Conservation (phyloP, 2,113 vertebrate species). For the Bujurquina vittata region DNA sequence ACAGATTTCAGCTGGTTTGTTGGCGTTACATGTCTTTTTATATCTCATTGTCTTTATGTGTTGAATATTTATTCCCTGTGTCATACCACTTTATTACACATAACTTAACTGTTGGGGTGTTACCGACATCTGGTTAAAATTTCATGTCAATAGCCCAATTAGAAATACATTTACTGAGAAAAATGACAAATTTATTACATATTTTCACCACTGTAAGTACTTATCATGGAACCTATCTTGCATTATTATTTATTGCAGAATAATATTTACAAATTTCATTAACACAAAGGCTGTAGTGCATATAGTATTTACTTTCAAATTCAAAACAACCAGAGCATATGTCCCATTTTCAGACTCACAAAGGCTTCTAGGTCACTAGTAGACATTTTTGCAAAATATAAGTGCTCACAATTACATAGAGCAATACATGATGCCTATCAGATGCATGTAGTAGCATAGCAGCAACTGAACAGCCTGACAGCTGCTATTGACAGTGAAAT, state of each 20-base stretch:
- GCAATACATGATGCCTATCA: slow-evolving; percentile 9
- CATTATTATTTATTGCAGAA: background rate
- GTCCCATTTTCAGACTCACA: background rate
- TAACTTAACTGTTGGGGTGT: background rate
- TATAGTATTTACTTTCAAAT: background rate
- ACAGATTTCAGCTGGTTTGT: background rate
- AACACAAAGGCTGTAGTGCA: background rate
- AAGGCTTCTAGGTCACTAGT: background rate
- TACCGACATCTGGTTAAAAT: background rate
- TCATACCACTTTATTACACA: background rate
- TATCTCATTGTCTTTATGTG: background rate
- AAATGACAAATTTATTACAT: no score
- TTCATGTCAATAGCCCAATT: background rate
- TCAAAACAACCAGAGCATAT: background rate
- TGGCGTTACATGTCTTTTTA: background rate
- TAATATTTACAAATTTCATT: background rate
- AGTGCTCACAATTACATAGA: background rate
- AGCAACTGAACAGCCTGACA: slow-evolving; percentile 6
- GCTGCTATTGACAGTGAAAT: slow-evolving; percentile 29
- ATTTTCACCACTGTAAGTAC: background rate
- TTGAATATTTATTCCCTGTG: background rate
- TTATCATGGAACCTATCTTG: background rate
- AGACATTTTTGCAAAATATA: slow-evolving; percentile 30
- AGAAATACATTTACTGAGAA: background rate
- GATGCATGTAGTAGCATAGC: slow-evolving; percentile 38